These are phyloP conservation scores for Drosophila colorata DNA, from an alignment of 2,888 invertebrate species.

Conservation along the genomic window DNA sequence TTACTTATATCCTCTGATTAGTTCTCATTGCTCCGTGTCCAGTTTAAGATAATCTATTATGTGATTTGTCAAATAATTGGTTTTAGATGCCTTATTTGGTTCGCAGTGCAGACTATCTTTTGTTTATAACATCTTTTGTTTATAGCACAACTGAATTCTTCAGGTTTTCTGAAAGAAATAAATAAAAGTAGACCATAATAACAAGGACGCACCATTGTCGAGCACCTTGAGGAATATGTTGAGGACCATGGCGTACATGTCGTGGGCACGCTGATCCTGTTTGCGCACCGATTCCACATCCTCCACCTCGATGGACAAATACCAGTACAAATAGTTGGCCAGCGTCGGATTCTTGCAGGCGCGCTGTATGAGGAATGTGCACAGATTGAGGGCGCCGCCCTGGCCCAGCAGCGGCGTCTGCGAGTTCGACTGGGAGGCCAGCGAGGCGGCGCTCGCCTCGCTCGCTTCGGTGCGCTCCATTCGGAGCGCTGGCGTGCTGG, in stretches of 20 bases:
- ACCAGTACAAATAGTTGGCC: conserved; percentile 99
- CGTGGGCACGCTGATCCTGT: conserved; percentile 90
- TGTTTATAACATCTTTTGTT: too few relatives aligned
- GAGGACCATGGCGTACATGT: conserved; percentile 96
- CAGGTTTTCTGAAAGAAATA: too few relatives aligned
- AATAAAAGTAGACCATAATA: too few relatives aligned
- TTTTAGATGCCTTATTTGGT: too few relatives aligned
- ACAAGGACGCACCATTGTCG: conserved; percentile 88
- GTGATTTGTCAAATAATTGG: too few relatives aligned
- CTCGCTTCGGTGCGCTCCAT: conserved; percentile 52
- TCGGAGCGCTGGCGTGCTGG: conserved; percentile 51
- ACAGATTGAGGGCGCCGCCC: conserved; percentile 89
- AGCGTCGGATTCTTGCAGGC: conserved; percentile 95
- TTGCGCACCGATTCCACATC: conserved; percentile 90
- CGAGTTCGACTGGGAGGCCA: conserved; percentile 84
- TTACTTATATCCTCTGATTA: too few relatives aligned
- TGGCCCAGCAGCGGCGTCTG: conserved; percentile 86
- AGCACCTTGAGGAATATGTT: conserved; percentile 92
- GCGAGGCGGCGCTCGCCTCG: conserved; percentile 29
- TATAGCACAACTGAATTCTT: too few relatives aligned
- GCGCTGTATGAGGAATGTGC: conserved; percentile 95
- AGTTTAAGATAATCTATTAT: too few relatives aligned
- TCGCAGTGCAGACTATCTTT: too few relatives aligned
- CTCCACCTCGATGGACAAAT: conserved; percentile 96
- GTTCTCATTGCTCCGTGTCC: too few relatives aligned